phyloP scores from a whole-genome alignment of 2,797 vertebrate genomes.

The Lithobates sylvaticus region DNA sequence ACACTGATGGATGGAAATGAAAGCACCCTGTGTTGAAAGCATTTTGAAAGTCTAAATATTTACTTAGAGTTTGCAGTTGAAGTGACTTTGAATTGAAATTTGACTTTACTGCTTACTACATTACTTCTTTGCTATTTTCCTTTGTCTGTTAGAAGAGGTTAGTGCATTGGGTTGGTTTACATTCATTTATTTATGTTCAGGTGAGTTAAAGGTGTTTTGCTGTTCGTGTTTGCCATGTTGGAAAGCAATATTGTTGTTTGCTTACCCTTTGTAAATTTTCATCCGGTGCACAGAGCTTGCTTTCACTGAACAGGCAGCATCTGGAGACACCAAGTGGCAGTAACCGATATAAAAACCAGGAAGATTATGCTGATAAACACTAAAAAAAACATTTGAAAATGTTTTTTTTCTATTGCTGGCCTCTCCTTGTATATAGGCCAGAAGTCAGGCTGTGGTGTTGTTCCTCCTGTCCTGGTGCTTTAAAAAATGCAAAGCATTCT shows the following conservation, averaged over 20 bases:
- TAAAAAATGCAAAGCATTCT: no score
- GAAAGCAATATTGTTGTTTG: conserved; percentile 40
- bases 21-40: no score
- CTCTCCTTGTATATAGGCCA: no score
- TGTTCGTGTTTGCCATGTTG: conserved; percentile 23
- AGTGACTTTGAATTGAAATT: background rate
- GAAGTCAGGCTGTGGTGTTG: no score
- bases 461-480: no score
- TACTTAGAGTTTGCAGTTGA: background rate
- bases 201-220: conserved; percentile 14
- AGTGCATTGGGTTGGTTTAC: background rate
- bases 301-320: conserved; percentile 3
- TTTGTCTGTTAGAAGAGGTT: background rate
- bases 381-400: no score
- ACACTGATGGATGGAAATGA: no score
- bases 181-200: conserved; percentile 11
- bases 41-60: background rate
- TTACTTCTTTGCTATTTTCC: background rate
- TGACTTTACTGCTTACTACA: background rate
- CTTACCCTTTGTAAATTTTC: background rate
- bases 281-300: background rate
- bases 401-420: no score
- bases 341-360: background rate
- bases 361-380: no score
- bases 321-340: conserved; percentile 44